These are phyloP conservation scores for Origma solitaria DNA, from an alignment of 2,113 vertebrate genomes.

Conservation along the genomic window DNA sequence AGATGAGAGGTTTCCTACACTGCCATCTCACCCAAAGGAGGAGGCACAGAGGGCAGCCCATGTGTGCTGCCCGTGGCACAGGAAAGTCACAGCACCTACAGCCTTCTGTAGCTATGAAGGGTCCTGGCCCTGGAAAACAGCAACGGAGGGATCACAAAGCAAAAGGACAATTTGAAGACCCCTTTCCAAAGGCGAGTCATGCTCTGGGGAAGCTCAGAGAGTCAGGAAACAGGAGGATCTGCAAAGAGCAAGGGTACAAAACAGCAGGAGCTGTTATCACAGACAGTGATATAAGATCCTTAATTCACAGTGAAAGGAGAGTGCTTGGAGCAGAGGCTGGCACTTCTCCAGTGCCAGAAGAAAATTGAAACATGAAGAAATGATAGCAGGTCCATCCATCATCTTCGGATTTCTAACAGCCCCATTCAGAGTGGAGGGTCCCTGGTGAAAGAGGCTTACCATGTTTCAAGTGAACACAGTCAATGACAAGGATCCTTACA, in stretches of 20 bases:
- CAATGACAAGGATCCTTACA: neutral
- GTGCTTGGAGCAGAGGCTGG: neutral
- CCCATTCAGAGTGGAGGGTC: neutral
- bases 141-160: neutral
- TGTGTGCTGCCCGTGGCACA: neutral
- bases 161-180: neutral
- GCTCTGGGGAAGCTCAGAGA: neutral
- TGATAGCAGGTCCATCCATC: neutral
- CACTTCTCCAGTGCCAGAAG: neutral
- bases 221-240: neutral
- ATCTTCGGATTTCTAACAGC: neutral
- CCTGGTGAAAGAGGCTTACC: neutral
- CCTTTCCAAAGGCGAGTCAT: neutral
- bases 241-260: neutral
- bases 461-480: neutral
- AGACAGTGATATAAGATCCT: neutral
- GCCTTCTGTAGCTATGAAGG: neutral
- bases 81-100: neutral
- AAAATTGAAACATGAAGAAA: neutral
- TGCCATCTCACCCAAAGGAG: neutral
- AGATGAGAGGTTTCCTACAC: rapidly evolving
- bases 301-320: neutral
- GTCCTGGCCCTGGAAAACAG: neutral
- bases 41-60: neutral
- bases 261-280: neutral